Base-by-base conservation (phyloP, 2,888 invertebrate species). In the Chalcosyrphus nemorum region DNA sequence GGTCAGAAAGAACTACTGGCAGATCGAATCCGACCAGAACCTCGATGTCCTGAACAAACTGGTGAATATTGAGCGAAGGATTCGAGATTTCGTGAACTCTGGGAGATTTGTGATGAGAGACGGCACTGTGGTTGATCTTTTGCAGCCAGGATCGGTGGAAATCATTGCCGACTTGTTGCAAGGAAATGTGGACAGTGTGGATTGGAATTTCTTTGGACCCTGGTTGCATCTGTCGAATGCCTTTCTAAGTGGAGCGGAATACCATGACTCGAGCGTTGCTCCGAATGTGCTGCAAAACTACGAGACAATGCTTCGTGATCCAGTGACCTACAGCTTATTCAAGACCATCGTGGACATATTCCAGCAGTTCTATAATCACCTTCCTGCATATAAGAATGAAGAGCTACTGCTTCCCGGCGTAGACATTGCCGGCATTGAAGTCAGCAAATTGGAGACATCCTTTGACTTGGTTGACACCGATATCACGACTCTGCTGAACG, bases 281-380 rank as follows among this genome's bases (percentile, higher is more conserved):
- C 95, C 95, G 35, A 94, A 95, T 9, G 93, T 92, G 6, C 90
- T 95, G 86, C 94, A 95, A 88, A 93, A 94, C 87, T 93, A 93
- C 87, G 93, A 94, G 88, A 95, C 95, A 4, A 93, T 94, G 87
- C 92, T 95, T 86, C 94, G 95, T 86, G 96, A 96, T 88, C 96
- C 96, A 6, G 92, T 94, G 43, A 95, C 94, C 93, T 96, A 94
- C 90, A 93, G 93, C 87, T 91, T 95, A 70, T 94, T 94, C 89
- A 94, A 94, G 89, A 93, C 93, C 63, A 93, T 94, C 84, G 89
- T 93, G 32, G 89, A 92, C 32, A 91, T 94, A 59, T 94, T 94
- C 93, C 90, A 92, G 57, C 89, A 91, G 78, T 95, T 94, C 93
- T 93, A 94, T 87, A 88, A 93, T 81, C 90, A 93, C 56, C 91